These are phyloP conservation scores for Acanthiza pusilla DNA, from an alignment of 2,797 vertebrate species.

Conservation along the genomic window DNA sequence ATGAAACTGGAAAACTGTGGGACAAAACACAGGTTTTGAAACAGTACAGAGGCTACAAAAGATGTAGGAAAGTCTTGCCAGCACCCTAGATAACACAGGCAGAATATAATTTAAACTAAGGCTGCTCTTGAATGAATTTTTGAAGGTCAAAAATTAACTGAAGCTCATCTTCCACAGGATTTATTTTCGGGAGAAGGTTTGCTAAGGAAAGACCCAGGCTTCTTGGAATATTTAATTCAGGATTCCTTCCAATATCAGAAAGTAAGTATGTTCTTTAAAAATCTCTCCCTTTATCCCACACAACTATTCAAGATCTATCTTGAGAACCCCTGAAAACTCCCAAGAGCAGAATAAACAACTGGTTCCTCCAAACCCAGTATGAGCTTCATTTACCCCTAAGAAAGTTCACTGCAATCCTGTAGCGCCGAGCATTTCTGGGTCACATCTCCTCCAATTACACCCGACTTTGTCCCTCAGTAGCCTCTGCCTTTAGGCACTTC, in stretches of 20 bases:
- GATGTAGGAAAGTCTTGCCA: not conserved
- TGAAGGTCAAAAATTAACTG: not conserved
- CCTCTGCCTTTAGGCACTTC: not conserved
- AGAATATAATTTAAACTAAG: not conserved
- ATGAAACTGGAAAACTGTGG: not conserved
- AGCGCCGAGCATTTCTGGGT: not conserved
- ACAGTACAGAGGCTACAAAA: not conserved
- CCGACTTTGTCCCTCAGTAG: not conserved
- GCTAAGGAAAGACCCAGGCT: not conserved
- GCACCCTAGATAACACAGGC: not conserved
- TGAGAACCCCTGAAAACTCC: not conserved
- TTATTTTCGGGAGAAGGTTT: not conserved
- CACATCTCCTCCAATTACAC: not conserved
- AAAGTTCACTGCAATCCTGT: not conserved
- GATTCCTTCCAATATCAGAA: not conserved
- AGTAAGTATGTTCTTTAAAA: conserved; percentile 8
- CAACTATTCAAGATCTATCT: not conserved
- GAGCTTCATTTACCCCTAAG: not conserved
- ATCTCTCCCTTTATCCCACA: not conserved
- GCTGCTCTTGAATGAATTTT: not conserved
- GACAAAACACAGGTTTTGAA: not conserved
- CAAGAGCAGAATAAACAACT: not conserved
- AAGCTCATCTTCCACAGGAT: not conserved
- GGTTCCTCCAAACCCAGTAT: not conserved
- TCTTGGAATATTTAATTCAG: not conserved